Base-by-base conservation (phyloP, 2,888 invertebrate species). In the Ypsolopha scabrella region DNA sequence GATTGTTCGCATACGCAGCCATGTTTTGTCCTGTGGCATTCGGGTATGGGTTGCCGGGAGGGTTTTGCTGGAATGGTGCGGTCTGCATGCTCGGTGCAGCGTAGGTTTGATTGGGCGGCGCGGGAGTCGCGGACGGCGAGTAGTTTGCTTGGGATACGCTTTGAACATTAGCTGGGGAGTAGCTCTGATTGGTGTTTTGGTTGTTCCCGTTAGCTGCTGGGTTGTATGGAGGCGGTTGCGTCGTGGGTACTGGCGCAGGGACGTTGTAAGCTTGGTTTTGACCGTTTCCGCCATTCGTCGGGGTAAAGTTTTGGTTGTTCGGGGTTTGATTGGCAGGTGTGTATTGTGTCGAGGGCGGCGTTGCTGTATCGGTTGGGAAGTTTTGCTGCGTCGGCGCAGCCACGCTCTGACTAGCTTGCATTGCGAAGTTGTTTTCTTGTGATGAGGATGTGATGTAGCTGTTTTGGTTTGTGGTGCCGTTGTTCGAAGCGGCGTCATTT, bases 21-120 rank as follows among this genome's bases (percentile, higher is more conserved):
- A 85, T 65, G 57, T 85, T 85, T 51, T 85, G 85, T 0, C 85
- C 85, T 0, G 83, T 82, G 2, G 85, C 85, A 52, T 85, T 85
- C 0, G 85, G 85, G 51, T 85, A 85, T 0, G 82, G 85, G 54
- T 82, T 83, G 11, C 55, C 65, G 53, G 77, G 81, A 24, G 24
- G 24, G 47, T 69, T 75, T 0, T 76, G 74, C 7, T 77, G 75
- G 48, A 74, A 81, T 0, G 64, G 68, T 34, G 81, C 68, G 45
- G 73, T 81, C 0, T 78, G 72, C 73, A 81, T 72, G 54, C 62
- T 76, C 0, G 75, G 70, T 2, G 68, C 55, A 0, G 76, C 69
- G 51, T 85, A 85, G 0, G 65, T 61, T 45, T 79, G 82, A 45
- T 71, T 77, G 24, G 24, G 24, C 0, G 85, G 80, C 0, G 76